Percentiles rank a stretch among this genome's conserved stretches.
phyloP scores from a whole-genome alignment of 2,888 invertebrate species.

The Dysmachus trigonus region DNA sequence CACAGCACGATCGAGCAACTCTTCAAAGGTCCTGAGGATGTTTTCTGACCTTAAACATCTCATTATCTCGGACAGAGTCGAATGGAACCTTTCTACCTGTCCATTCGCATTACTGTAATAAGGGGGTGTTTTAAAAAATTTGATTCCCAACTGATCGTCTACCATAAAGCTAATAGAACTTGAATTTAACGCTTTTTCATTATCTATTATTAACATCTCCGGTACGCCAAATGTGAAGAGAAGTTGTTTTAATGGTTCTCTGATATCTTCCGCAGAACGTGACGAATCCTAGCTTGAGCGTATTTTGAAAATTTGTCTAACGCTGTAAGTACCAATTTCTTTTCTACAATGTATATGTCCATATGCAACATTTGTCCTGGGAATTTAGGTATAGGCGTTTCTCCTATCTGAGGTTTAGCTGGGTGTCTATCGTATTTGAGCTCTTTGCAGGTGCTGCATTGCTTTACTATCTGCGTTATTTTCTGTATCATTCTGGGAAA shows the following conservation, averaged over 20 bases:
- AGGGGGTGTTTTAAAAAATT: background rate
- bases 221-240: no score
- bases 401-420: no score
- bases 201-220: background rate
- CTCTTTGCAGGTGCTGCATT: background rate
- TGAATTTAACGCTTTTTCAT: background rate
- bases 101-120: background rate
- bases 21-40: conserved; percentile 22
- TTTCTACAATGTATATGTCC: no score
- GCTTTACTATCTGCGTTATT: background rate
- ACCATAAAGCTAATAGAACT: background rate
- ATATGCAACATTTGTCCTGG: background rate
- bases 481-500: background rate
- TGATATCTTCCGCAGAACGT: no score
- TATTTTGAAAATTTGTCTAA: background rate
- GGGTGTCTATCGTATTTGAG: conserved; percentile 45
- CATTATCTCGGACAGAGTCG: background rate
- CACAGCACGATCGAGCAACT: conserved; percentile 41
- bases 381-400: no score
- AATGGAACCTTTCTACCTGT: no score
- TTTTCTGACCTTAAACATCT: conserved; percentile 20
- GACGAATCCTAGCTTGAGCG: no score
- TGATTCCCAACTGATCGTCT: background rate
- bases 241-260: no score
- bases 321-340: background rate